Percentiles rank a stretch among this genome's conserved stretches.
Conservation (phyloP, 2,113 vertebrate genomes). For the Sylvilagus bachmani region DNA sequence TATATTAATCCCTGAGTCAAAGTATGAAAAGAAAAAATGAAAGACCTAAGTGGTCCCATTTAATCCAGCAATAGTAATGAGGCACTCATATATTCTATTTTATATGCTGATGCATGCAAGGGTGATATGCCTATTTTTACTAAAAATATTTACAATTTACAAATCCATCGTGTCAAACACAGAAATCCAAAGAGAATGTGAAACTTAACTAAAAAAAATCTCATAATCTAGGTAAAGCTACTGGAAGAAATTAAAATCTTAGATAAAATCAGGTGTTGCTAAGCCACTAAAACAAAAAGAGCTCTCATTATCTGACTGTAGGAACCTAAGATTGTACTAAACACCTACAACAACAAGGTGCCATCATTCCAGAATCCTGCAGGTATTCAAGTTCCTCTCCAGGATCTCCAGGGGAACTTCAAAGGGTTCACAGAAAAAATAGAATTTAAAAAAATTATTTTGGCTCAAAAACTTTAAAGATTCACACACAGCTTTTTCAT, state of each 20-base stretch:
- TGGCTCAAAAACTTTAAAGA: too few species aligned
- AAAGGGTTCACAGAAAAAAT: too few species aligned
- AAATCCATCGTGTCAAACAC: background rate
- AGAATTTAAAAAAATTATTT: too few species aligned
- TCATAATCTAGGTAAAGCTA: background rate
- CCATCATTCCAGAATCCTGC: background rate
- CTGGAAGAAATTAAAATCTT: background rate
- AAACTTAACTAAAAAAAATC: background rate
- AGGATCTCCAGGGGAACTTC: background rate
- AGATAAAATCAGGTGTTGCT: background rate
- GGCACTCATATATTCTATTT: background rate
- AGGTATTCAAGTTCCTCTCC: background rate
- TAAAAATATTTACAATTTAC: background rate
- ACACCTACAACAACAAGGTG: background rate
- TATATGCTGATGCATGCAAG: fast-evolving
- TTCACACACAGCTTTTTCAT: too few species aligned
- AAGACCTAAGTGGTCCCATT: background rate
- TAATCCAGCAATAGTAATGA: background rate
- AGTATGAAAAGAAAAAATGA: background rate
- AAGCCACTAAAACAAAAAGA: background rate
- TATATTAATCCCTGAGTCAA: background rate
- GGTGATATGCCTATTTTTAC: background rate
- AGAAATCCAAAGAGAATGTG: background rate
- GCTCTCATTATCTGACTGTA: background rate
- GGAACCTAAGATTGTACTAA: background rate